These are phyloP conservation scores for Allophyes oxyacanthae DNA, from an alignment of 2,888 invertebrate genomes.

Conservation along the genomic window DNA sequence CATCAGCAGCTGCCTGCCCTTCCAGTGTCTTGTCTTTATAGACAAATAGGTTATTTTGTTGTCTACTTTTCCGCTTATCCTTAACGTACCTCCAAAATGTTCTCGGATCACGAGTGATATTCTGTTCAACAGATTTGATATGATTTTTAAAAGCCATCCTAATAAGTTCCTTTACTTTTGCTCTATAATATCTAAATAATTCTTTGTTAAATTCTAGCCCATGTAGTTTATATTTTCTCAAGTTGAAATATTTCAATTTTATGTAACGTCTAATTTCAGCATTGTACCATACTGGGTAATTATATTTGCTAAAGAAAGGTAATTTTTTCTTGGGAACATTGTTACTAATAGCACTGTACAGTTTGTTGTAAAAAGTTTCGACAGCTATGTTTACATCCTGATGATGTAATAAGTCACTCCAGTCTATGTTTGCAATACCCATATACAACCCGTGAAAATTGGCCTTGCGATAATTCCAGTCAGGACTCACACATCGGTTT, in stretches of 20 bases:
- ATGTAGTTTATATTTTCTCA: no score
- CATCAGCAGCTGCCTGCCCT: no score
- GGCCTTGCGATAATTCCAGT: conserved; percentile 1
- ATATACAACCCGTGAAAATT: conserved; percentile 6
- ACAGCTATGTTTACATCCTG: conserved; percentile 2
- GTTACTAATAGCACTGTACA: conserved; percentile 1
- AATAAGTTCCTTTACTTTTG: no score
- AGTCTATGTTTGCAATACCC: conserved; percentile 2
- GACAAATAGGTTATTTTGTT: no score
- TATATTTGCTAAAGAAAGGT: neutral
- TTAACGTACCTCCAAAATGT: no score
- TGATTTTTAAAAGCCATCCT: no score
- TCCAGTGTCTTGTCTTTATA: no score
- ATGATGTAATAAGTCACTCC: neutral
- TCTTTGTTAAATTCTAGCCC: no score
- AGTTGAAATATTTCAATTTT: conserved; percentile 10
- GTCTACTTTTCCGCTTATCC: no score
- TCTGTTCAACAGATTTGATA: no score
- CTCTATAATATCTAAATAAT: no score
- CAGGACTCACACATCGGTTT: neutral
- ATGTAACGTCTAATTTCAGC: neutral
- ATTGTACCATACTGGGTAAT: neutral
- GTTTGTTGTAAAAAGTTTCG: conserved; percentile 4
- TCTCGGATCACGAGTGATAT: no score
- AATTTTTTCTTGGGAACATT: neutral